Base-by-base conservation (phyloP, 2,888 invertebrate genomes). In the Liodrosophila aerea region DNA sequence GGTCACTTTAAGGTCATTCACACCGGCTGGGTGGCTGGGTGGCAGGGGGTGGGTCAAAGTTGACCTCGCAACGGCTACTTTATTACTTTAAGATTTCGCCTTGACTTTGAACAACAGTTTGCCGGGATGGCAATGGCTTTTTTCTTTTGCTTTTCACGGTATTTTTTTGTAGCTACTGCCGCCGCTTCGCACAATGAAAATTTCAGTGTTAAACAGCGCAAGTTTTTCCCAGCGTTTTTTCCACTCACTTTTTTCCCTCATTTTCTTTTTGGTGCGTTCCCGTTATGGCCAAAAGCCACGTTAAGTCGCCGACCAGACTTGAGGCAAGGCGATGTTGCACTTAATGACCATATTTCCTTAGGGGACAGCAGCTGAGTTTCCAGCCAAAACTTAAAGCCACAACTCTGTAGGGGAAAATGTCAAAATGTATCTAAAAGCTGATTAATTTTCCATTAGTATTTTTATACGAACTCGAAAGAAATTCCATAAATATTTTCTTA, bases 21-120 rank as follows among this genome's bases (percentile, higher is more conserved):
- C 81, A 85, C 84, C 64, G 65, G 44, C 49, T 57, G 41, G 36
- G 58, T 22, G 36, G 58, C 5, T 22, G 8, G 18, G 22, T 22
- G 22, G 22, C 22, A 22, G 22, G 22, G 54, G 22, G 22, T 22
- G 71, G n/a, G n/a, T n/a, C 63, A 63, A 70, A 65, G 59, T 58
- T 74, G 87, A 76, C 85, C 78, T 80, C 84, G 84, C 64, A 39
- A 39, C 67, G 73, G 78, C 82, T 82, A 84, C 78, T 86, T 85
- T 82, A 86, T 83, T 86, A 85, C 82, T 86, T 86, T 78, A 84
- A 86, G 83, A 76, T 85, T 85, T 83, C 51, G 83, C 86, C 83
- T 86, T 85, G 83, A 86, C 83, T 86, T 86, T 84, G 76, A 85
- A 74, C 84, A 85, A 76, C 78, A 75, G 76, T 84, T 73, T 62